phyloP scores from a whole-genome alignment of 2,113 vertebrate species.

The Ceyx cyanopectus region DNA sequence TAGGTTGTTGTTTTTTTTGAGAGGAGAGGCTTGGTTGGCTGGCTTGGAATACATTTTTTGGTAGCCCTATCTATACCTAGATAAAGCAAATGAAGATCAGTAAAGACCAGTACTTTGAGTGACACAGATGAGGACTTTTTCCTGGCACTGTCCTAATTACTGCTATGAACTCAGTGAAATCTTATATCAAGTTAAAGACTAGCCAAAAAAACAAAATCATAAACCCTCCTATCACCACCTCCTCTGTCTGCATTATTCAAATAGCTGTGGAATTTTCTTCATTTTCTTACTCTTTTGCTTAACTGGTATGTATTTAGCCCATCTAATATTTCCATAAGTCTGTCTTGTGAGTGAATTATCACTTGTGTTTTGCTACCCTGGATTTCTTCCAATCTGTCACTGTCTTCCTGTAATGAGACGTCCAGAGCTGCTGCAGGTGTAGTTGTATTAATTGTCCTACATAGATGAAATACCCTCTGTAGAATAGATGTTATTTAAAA shows the following conservation, averaged over 20 bases:
- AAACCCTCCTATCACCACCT: background rate
- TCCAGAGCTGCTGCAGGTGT: background rate
- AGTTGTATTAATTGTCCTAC: constrained; percentile 12
- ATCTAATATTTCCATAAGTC: background rate
- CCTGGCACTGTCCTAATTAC: background rate
- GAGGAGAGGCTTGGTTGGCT: fast-evolving
- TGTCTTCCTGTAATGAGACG: constrained; percentile 3
- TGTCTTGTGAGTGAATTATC: background rate
- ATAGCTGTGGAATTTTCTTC: background rate
- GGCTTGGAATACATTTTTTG: background rate
- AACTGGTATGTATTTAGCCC: background rate
- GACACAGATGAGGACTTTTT: background rate
- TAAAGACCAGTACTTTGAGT: background rate
- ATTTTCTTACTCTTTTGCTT: background rate
- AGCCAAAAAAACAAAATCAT: background rate
- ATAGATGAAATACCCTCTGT: background rate
- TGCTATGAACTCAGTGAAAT: background rate
- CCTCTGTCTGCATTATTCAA: background rate
- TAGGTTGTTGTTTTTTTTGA: background rate
- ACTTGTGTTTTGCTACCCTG: background rate
- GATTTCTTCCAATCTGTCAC: constrained; percentile 8
- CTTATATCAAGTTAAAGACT: background rate
- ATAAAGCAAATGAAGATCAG: background rate
- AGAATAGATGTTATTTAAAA: background rate
- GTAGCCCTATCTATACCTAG: background rate